These are phyloP conservation scores for Nomada flava DNA, from an alignment of 2,888 invertebrate species.

Conservation along the genomic window DNA sequence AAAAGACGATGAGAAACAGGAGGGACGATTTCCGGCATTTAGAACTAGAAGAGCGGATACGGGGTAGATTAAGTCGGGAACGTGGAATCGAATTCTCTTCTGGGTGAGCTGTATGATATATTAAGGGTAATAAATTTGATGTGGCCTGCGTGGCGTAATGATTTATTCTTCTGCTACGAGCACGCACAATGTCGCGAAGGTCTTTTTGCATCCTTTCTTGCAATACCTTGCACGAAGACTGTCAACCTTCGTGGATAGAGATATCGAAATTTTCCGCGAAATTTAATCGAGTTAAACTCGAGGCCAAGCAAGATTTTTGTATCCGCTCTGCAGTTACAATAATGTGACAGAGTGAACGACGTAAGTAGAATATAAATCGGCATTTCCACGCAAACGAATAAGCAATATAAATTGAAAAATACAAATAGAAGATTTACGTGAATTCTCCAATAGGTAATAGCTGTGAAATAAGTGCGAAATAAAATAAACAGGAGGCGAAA, in stretches of 20 bases:
- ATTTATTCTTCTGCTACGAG: constrained; percentile 27
- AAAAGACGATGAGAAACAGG: not conserved
- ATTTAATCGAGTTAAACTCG: not conserved
- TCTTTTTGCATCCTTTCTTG: constrained; percentile 18
- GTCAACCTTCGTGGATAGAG: constrained; percentile 4
- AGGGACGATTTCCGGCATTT: constrained; percentile 16
- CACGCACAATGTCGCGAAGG: constrained; percentile 7
- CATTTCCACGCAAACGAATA: no score
- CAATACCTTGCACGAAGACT: not conserved
- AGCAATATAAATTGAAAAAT: no score
- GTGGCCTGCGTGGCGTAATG: constrained; percentile 22
- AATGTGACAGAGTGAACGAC: no score
- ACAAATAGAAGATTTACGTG: no score
- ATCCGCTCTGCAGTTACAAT: no score
- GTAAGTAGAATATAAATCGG: no score
- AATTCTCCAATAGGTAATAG: no score
- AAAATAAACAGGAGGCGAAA: not conserved
- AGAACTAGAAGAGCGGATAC: not conserved
- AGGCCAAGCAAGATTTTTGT: no score
- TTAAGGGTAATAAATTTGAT: constrained; percentile 50
- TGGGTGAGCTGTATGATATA: constrained; percentile 36
- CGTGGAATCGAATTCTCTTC: constrained; percentile 40
- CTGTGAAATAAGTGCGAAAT: not conserved
- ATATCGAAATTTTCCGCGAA: not conserved
- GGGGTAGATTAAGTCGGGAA: constrained; percentile 33